These are phyloP conservation scores for Elegia similella DNA, from an alignment of 2,888 invertebrate genomes.

Conservation along the genomic window DNA sequence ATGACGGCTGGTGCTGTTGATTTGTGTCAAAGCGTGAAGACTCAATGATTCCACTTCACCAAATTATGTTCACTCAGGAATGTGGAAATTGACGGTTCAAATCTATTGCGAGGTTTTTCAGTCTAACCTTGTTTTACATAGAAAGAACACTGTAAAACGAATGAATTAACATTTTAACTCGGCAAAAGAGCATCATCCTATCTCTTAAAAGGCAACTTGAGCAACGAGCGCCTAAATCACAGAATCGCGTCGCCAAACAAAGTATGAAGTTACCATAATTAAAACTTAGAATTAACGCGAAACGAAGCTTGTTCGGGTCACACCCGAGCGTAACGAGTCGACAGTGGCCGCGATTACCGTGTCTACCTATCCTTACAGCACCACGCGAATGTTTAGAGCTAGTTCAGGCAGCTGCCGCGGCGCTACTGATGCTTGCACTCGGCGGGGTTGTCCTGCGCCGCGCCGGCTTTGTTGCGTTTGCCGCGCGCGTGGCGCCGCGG, in stretches of 20 bases:
- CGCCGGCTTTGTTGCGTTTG: conserved; percentile 36
- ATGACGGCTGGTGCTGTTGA: no score
- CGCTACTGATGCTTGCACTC: conserved; percentile 89
- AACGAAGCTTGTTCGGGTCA: neutral
- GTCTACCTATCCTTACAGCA: conserved; percentile 9
- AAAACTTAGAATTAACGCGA: neutral
- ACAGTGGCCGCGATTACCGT: neutral
- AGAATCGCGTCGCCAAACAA: neutral
- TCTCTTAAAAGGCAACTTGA: conserved; percentile 10
- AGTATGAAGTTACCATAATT: neutral
- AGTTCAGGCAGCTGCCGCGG: neutral
- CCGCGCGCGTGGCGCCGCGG: conserved; percentile 55
- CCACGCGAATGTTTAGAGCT: conserved; percentile 8
- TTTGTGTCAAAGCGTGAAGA: no score
- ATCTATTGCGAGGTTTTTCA: conserved; percentile 20
- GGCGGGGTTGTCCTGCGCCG: conserved; percentile 70
- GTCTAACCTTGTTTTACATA: neutral
- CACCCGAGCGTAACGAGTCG: neutral
- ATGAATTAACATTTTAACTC: neutral
- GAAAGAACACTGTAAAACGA: neutral
- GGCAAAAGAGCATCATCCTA: neutral
- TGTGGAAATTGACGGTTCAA: conserved; percentile 23
- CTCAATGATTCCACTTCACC: neutral
- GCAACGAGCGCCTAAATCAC: conserved; percentile 1
- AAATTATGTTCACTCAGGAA: conserved; percentile 23